These are phyloP conservation scores for Lordiphosa mommai DNA, from an alignment of 1,140 invertebrate genomes.

Conservation along the genomic window DNA sequence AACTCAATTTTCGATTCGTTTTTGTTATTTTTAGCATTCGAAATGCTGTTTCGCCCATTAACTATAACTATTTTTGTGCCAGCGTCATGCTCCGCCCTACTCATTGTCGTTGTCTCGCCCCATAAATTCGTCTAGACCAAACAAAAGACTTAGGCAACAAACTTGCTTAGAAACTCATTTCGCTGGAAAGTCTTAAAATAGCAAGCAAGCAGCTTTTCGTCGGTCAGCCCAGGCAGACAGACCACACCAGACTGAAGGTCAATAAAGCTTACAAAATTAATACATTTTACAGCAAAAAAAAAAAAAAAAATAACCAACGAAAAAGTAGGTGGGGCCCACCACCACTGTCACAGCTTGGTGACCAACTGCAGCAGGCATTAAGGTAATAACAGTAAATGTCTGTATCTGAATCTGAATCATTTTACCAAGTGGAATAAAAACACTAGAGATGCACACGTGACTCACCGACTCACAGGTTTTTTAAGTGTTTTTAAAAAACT, in stretches of 20 bases:
- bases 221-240: background rate
- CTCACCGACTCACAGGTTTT: too few relatives aligned
- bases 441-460: too few relatives aligned
- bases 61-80: conserved; percentile 34
- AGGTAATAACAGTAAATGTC: conserved; percentile 8
- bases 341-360: background rate
- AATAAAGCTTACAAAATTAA: conserved; percentile 2
- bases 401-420: background rate
- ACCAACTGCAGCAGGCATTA: background rate
- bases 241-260: background rate
- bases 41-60: conserved; percentile 8
- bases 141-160: conserved; percentile 75
- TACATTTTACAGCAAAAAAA: background rate
- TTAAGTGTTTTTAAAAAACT: too few relatives aligned
- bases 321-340: background rate
- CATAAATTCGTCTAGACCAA: conserved; percentile 46
- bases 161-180: conserved; percentile 41
- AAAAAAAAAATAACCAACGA: background rate
- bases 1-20: conserved; percentile 11
- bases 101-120: conserved; percentile 11
- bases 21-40: conserved; percentile 17
- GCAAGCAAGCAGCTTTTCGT: conserved; percentile 5
- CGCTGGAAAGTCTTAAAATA: conserved; percentile 28
- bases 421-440: too few relatives aligned
- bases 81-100: conserved; percentile 42